Conservation (phyloP, 1,140 invertebrate species). For the Drosophila teissieri region DNA sequence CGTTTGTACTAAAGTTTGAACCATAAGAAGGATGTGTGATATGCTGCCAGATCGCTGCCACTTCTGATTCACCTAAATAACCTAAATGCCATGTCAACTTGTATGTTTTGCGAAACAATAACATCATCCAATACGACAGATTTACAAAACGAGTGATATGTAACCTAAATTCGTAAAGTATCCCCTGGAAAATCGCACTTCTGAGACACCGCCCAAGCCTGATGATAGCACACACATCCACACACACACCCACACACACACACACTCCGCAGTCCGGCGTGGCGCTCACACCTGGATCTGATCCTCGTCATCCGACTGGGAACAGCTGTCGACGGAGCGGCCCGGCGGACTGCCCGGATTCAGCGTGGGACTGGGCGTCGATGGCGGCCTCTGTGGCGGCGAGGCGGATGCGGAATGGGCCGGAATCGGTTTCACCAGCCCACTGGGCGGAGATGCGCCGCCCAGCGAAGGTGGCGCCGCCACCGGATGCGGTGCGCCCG, state of each 20-base stretch:
- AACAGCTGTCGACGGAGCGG: conserved; percentile 79
- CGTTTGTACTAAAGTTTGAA: conserved; percentile 3
- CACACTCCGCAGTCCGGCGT: no score
- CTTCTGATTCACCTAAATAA: neutral
- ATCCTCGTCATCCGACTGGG: conserved; percentile 82
- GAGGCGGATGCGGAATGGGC: conserved; percentile 9
- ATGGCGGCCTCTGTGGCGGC: conserved; percentile 65
- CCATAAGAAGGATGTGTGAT: neutral
- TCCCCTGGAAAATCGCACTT: neutral
- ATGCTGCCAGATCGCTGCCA: neutral
- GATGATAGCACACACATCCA: neutral
- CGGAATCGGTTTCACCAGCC: conserved; percentile 9
- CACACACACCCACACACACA: neutral
- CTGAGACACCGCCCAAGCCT: neutral
- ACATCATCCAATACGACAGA: neutral
- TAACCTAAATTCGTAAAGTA: neutral
- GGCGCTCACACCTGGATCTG: conserved; percentile 81
- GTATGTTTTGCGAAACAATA: neutral
- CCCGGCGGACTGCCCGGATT: conserved; percentile 84
- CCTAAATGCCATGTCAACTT: neutral
- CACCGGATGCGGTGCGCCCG: conserved; percentile 13
- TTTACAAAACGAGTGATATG: neutral
- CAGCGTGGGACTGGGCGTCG: conserved; percentile 80
- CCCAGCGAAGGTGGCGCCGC: conserved; percentile 9
- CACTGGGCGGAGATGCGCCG: conserved; percentile 25